Evolutionary conservation across 1,140 invertebrate genomes (phyloP), one percentile per base, ranked within the genome.

Genomic region (Drosophila trapezifrons): DNA sequence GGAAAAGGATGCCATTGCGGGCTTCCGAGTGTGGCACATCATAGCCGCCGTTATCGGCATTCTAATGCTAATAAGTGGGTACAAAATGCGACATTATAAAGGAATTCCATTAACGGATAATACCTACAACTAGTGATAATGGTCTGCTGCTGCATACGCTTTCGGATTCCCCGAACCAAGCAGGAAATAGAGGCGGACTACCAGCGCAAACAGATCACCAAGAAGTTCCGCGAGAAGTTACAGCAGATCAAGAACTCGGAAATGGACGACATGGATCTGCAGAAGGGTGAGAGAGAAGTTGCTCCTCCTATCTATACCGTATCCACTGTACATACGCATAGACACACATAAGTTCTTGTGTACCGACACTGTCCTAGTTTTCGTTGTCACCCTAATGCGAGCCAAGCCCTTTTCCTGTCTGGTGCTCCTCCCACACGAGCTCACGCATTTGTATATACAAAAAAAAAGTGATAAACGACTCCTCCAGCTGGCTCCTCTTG

Each of bases 181-280:
- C 97, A 98, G 92, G 97, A 98, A 92, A 98, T 98, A 52, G 97
- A 98, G 91, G 97, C 96, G 1, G 96, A 98, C 92, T 97, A 96
- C 92, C 94, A 96, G 72, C 93, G 97, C 5, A 95, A 96, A 78
- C 96, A 96, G 91, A 95, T 98, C 27, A 95, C 97, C 0, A 94
- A 94, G 70, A 97, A 95, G 89, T 98, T 98, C 92, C 93, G 96
- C 15, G 95, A 96, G 65, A 94, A 97, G 86, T 92, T 98, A 13
- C 94, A 95, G 70, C 95, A 95, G 76, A 97, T 98, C 72, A 95
- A 95, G 82, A 96, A 98, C 86, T 94, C 95, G 7, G 96, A 98
- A 90, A 97, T 97, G 95, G 96, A 97, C 83, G 94, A 95, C 42
- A 96, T 97, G 94, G 95, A 97, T 90, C 92, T 97, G 38, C 94